Percentiles rank a stretch among this genome's conserved stretches.
phyloP scores from a whole-genome alignment of 2,888 invertebrate genomes.

The Lasioglossum oenotherae region DNA sequence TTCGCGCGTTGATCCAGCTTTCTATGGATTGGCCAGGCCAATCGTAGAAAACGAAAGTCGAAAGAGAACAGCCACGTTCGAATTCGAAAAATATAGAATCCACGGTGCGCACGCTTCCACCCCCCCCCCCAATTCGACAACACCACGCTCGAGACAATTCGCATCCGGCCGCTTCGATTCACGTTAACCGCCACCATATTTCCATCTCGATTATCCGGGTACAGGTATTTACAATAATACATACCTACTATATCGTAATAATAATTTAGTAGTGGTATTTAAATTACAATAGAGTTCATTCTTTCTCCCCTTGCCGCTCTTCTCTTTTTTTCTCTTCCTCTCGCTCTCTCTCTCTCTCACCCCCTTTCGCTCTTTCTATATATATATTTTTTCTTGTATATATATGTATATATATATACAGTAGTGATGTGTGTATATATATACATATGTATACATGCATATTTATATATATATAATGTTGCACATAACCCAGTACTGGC shows the following conservation, averaged over 20 bases:
- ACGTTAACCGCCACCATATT: conserved; percentile 29
- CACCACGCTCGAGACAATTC: not conserved
- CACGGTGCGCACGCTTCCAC: conserved; percentile 14
- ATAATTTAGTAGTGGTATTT: conserved; percentile 77
- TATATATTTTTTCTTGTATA: conserved; percentile 18
- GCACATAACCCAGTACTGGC: conserved; percentile 84
- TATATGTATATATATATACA: conserved; percentile 12
- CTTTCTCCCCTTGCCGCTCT: conserved; percentile 52
- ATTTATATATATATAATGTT: conserved; percentile 78
- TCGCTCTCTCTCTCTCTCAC: not conserved
- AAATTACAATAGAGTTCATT: conserved; percentile 82
- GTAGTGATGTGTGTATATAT: conserved; percentile 29
- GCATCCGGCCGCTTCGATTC: conserved; percentile 20
- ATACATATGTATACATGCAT: conserved; percentile 30
- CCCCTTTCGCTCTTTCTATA: conserved; percentile 44
- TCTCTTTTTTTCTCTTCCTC: conserved; percentile 4
- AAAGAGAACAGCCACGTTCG: not conserved
- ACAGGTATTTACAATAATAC: conserved; percentile 82
- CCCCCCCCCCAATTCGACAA: not conserved
- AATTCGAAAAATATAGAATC: conserved; percentile 30
- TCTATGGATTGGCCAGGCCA: conserved; percentile 40
- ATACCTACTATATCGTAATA: conserved; percentile 65
- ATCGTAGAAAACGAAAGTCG: conserved; percentile 49
- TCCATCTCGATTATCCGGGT: conserved; percentile 70
- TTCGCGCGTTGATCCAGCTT: conserved; percentile 16